These are phyloP conservation scores for Pseudanteris insignis DNA, from an alignment of 2,888 invertebrate genomes.

Conservation along the genomic window DNA sequence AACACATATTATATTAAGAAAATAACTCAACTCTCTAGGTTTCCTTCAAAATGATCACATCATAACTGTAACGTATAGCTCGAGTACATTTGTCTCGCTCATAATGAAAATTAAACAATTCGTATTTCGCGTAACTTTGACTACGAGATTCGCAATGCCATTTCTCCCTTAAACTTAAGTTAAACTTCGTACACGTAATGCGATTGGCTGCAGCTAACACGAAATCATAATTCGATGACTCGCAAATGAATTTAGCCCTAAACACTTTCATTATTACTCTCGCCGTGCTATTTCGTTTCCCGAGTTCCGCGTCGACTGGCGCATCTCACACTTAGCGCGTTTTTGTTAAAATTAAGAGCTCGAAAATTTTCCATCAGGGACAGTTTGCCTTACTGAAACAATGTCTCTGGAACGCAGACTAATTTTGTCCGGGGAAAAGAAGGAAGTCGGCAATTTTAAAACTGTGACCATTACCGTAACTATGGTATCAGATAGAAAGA, in stretches of 20 bases:
- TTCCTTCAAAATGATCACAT: too few relatives aligned
- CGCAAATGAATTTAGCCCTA: not conserved
- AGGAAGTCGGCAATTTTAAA: slow-evolving; percentile 25
- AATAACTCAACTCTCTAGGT: too few relatives aligned
- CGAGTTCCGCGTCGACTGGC: slow-evolving; percentile 24
- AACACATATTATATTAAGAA: too few relatives aligned
- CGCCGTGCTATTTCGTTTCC: slow-evolving; percentile 30
- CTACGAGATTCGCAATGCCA: too few relatives aligned
- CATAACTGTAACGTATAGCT: too few relatives aligned
- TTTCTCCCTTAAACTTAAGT: too few relatives aligned
- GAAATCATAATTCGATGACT: too few relatives aligned
- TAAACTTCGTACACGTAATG: too few relatives aligned
- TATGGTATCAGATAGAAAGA: slow-evolving; percentile 33
- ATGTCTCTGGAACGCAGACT: slow-evolving; percentile 46
- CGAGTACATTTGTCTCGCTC: too few relatives aligned
- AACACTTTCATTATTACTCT: slow-evolving; percentile 16
- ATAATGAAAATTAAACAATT: too few relatives aligned
- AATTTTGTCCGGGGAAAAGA: slow-evolving; percentile 35
- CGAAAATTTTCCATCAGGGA: slow-evolving; percentile 42
- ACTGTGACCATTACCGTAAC: slow-evolving; percentile 32
- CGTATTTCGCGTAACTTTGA: slow-evolving; percentile 17
- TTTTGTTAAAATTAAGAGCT: slow-evolving; percentile 45
- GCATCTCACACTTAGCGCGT: slow-evolving; percentile 40
- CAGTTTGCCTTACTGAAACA: slow-evolving; percentile 37
- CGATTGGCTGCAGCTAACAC: slow-evolving; percentile 14